Evolutionary conservation across 2,888 invertebrate species (phyloP).

Genomic region (Gnatocerus cornutus): DNA sequence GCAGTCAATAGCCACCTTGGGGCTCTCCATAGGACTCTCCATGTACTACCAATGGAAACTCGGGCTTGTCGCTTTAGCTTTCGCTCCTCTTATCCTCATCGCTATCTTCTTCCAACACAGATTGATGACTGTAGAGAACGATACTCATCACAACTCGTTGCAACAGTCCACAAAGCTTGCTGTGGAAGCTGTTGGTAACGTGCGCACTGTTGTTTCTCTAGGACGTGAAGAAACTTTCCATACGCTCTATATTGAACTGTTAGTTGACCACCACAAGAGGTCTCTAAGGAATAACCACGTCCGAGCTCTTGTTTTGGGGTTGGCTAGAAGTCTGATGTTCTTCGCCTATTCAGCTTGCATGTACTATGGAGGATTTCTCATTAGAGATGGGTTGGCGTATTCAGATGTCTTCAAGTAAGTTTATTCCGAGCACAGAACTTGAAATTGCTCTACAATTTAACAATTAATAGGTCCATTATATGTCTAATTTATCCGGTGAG

Average conservation of each 20-base stretch:
- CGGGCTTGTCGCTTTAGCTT: constrained; percentile 81
- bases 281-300: constrained; percentile 78
- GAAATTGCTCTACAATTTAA: background rate
- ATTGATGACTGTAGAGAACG: constrained; percentile 79
- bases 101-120: constrained; percentile 81
- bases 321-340: constrained; percentile 83
- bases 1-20: constrained; percentile 81
- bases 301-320: constrained; percentile 80
- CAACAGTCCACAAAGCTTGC: constrained; percentile 85
- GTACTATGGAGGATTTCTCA: constrained; percentile 83
- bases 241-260: constrained; percentile 75
- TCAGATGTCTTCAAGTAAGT: constrained; percentile 82
- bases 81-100: constrained; percentile 81
- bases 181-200: constrained; percentile 85
- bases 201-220: constrained; percentile 84
- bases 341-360: constrained; percentile 82
- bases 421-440: background rate
- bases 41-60: constrained; percentile 84
- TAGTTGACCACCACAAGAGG: constrained; percentile 76
- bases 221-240: constrained; percentile 82
- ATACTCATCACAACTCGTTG: constrained; percentile 80
- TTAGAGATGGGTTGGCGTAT: constrained; percentile 75
- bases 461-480: no score
- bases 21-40: constrained; percentile 78
- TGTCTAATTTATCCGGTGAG: no score